A percentile compares a stretch with the other conserved stretches of the same genome.
These are phyloP conservation scores for Siderastrea radians DNA, from an alignment of 92 coral and sea anemone genomes.

Conservation along the genomic window DNA sequence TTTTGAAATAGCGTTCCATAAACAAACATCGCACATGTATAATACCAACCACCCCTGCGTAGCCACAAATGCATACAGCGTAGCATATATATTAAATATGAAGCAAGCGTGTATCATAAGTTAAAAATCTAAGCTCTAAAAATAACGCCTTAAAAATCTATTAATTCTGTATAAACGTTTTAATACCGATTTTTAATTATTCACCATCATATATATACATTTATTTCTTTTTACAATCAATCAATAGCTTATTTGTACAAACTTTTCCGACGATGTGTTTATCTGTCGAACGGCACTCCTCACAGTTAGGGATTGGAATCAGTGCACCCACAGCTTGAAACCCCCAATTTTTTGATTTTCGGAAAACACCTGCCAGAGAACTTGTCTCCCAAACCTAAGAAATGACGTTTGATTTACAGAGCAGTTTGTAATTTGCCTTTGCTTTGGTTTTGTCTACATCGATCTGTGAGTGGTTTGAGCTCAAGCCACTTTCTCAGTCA, in stretches of 20 bases:
- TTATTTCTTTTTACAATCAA: background rate
- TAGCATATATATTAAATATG: background rate
- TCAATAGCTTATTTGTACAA: background rate
- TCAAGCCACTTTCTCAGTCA: too few species aligned
- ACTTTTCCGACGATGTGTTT: background rate
- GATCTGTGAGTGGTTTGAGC: too few species aligned
- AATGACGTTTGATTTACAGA: too few species aligned
- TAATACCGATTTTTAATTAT: background rate
- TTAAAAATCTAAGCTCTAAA: conserved; percentile 16
- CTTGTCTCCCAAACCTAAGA: too few species aligned
- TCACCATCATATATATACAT: background rate
- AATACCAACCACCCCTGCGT: background rate
- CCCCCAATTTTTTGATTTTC: too few species aligned
- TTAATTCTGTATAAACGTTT: background rate
- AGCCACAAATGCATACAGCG: background rate
- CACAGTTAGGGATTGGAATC: too few species aligned
- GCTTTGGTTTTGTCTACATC: too few species aligned
- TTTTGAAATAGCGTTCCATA: background rate
- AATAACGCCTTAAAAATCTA: conserved; percentile 9
- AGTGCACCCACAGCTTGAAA: too few species aligned
- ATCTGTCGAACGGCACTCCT: background rate
- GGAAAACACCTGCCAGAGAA: too few species aligned
- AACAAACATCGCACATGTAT: background rate
- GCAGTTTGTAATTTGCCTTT: too few species aligned
- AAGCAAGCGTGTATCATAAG: background rate